These are phyloP conservation scores for Xestoiulus laeticollis DNA, from an alignment of 2,888 invertebrate genomes.

Conservation along the genomic window DNA sequence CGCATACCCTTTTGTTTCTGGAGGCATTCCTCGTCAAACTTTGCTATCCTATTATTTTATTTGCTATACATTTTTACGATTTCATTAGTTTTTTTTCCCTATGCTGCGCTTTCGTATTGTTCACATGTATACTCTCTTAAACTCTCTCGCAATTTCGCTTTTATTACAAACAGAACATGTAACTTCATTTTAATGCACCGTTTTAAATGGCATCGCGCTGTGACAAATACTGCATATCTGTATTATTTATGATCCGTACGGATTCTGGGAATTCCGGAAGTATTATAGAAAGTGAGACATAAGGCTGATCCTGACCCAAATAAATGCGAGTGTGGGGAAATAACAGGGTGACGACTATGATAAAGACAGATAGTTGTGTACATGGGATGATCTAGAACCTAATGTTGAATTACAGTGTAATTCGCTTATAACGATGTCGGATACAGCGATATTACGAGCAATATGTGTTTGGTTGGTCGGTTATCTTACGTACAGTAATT, in stretches of 20 bases:
- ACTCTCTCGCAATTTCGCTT: neutral
- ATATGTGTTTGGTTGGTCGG: no score
- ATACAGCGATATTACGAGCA: no score
- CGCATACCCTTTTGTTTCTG: neutral
- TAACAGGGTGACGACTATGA: no score
- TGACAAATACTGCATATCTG: neutral
- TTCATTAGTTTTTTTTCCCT: neutral
- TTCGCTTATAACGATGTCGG: no score
- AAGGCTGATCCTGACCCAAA: neutral
- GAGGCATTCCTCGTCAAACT: neutral
- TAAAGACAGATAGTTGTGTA: no score
- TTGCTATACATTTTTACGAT: neutral
- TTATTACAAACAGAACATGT: neutral
- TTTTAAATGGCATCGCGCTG: neutral
- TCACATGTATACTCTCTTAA: neutral
- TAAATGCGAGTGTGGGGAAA: neutral
- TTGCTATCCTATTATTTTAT: neutral
- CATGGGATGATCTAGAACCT: no score
- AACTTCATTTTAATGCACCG: conserved; percentile 8
- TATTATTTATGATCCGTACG: neutral
- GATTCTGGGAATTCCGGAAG: neutral
- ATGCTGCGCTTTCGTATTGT: neutral
- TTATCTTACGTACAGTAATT: no score
- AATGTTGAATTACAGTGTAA: no score
- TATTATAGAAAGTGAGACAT: neutral